Evolutionary conservation across 2,113 vertebrate species (phyloP).

Genomic region (Seriola aureovittata): DNA sequence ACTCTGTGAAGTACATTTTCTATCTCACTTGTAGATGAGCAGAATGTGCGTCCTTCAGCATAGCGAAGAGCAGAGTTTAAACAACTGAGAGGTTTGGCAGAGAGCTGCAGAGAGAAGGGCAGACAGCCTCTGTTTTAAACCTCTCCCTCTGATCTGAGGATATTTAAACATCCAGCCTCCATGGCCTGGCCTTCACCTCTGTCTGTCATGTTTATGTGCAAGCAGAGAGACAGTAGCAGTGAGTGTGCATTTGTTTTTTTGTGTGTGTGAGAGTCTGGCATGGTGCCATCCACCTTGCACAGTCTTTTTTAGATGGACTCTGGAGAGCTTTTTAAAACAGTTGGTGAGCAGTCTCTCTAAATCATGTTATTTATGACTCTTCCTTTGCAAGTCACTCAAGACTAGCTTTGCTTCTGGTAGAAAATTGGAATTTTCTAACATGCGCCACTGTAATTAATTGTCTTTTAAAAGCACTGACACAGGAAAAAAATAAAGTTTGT

Average conservation of each 20-base stretch:
- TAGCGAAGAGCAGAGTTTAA: slow-evolving; percentile 13
- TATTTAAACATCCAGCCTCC: slow-evolving; percentile 44
- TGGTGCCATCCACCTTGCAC: slow-evolving; percentile 9
- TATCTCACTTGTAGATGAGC: slow-evolving; percentile 11
- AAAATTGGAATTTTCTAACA: neutral
- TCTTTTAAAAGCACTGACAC: neutral
- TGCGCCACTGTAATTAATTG: neutral
- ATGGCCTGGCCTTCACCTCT: slow-evolving; percentile 57
- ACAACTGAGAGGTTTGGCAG: slow-evolving; percentile 17
- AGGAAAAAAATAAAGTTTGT: neutral
- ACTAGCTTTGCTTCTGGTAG: slow-evolving; percentile 4
- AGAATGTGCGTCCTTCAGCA: slow-evolving; percentile 4
- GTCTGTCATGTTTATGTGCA: slow-evolving; percentile 5
- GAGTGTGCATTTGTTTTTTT: neutral
- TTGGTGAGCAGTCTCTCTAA: slow-evolving; percentile 18
- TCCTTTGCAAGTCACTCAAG: slow-evolving; percentile 14
- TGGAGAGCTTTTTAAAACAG: slow-evolving; percentile 48
- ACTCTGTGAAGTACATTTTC: neutral
- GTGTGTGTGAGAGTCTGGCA: slow-evolving; percentile 12
- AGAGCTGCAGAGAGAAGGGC: slow-evolving; percentile 16
- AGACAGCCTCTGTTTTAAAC: slow-evolving; percentile 24
- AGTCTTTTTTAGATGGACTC: slow-evolving; percentile 45
- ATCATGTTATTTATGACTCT: slow-evolving; percentile 29
- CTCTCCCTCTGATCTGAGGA: slow-evolving; percentile 40
- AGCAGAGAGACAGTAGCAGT: neutral